Evolutionary conservation across 2,113 vertebrate genomes (phyloP), one percentile per base, ranked within the genome.

Genomic region (Pipa parva): DNA sequence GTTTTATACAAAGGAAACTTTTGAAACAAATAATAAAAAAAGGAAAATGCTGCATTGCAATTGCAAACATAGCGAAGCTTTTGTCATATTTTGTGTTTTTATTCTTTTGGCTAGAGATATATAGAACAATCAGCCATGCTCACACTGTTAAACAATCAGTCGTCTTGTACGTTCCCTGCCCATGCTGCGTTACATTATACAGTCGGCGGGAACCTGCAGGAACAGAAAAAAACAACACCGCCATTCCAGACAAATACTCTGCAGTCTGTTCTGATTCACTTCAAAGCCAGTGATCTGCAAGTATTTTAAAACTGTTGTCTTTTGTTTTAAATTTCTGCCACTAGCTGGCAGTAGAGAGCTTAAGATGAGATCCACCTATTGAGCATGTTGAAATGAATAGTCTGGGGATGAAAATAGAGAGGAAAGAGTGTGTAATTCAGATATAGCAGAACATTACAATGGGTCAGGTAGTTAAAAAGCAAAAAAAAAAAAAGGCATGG

Each of bases 321-420:
- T 29, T 46, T 2, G 15, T 29, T 21, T 20, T 29, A 12, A 18
- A 11, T n/a, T 33, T 18, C 21, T 20, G 18, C 57, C 65, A 59
- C 56, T 59, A 68, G 65, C 65, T 68, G 65, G 55, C 65, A 60
- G 65, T 60, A 52, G 31, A 59, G 28, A 9, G 46, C 65, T 42
- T 42, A n/a, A 15, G 3, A n/a, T 5, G 39, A 15, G 5, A 6
- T 1, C 13, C 39, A 15, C 39, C 39, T n/a, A 1, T 15, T 42
- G 6, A 42, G 33, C 33, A 13, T 36, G 10, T 36, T 4, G 10
- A 36, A 36, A 36, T 12, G 33, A 36, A 1, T 1, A 36, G 33
- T 36, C 9, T 33, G 31, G n/a, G n/a, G n/a, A n/a, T 12, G 4
- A 18, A 27, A 36, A 46, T 10, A 26, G 11, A 61, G 4, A 39